A percentile compares a stretch with the other conserved stretches of the same genome.
Evolutionary conservation across 2,113 vertebrate species (phyloP).

Genomic region (Vombatus ursinus): DNA sequence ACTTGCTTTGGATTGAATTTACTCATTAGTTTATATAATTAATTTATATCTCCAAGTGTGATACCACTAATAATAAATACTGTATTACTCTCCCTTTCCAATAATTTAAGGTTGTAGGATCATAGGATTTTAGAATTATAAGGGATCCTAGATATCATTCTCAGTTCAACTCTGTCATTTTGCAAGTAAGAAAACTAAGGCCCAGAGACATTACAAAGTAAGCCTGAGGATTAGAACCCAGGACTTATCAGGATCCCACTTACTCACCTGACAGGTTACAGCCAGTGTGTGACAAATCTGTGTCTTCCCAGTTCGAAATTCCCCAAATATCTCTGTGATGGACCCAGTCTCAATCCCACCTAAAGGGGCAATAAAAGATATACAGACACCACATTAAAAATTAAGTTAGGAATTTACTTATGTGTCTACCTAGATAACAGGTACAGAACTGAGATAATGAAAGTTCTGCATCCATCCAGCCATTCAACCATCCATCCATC

Average conservation of each 20-base stretch:
- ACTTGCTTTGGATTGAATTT: background rate
- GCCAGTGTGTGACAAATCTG: constrained; percentile 97
- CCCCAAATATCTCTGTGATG: constrained; percentile 98
- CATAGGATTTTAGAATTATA: background rate
- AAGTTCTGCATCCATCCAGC: background rate
- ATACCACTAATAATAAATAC: background rate
- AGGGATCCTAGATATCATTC: background rate
- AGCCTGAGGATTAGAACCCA: background rate
- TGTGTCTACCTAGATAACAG: background rate
- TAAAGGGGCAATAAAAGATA: constrained; percentile 72
- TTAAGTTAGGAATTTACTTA: background rate
- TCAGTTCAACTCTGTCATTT: background rate
- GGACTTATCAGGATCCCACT: background rate
- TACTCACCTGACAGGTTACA: constrained; percentile 95
- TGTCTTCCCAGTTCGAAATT: constrained; percentile 98
- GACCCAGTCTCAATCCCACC: constrained; percentile 98
- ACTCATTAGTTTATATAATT: background rate
- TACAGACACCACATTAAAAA: background rate
- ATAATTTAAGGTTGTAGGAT: background rate
- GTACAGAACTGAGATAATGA: background rate
- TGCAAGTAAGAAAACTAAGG: background rate
- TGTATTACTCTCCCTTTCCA: background rate
- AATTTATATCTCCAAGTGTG: background rate
- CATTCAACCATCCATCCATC: background rate
- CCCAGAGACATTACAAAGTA: background rate